A percentile compares a stretch with the other conserved stretches of the same genome.
Evolutionary conservation across 2,113 vertebrate genomes (phyloP).

Genomic region (Cairina moschata): DNA sequence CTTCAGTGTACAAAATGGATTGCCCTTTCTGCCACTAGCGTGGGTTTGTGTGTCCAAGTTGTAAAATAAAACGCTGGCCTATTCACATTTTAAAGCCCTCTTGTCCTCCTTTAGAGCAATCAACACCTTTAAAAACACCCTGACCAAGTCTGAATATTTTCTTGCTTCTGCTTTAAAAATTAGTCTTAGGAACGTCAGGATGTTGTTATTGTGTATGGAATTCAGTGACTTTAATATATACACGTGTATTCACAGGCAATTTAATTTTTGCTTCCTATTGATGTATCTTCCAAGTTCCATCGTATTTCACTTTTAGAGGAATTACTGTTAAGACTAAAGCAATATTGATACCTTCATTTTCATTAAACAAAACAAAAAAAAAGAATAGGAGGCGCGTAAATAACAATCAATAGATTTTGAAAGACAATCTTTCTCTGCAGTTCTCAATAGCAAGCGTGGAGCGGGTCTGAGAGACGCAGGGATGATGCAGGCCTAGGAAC

Average conservation of each 20-base stretch:
- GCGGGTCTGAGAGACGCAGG: not conserved
- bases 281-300: slow-evolving; percentile 14
- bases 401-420: slow-evolving; percentile 51
- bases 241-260: not conserved
- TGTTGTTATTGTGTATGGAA: not conserved
- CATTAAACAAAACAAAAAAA: not conserved
- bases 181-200: not conserved
- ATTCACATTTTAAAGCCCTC: slow-evolving; percentile 67
- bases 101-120: slow-evolving; percentile 56
- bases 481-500: slow-evolving; percentile 27
- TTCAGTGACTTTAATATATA: not conserved
- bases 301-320: slow-evolving; percentile 12
- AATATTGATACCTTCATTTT: slow-evolving; percentile 20
- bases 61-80: slow-evolving; percentile 67
- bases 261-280: slow-evolving; percentile 28
- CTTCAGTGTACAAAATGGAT: slow-evolving; percentile 48
- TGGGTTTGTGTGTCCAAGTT: slow-evolving; percentile 54
- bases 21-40: slow-evolving; percentile 45
- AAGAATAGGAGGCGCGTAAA: not conserved
- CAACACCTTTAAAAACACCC: slow-evolving; percentile 35
- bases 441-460: not conserved
- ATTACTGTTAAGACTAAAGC: slow-evolving; percentile 20
- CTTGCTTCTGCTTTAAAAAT: not conserved
- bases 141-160: not conserved
- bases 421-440: not conserved